A percentile compares a stretch with the other conserved stretches of the same genome.
Evolutionary conservation across 2,797 vertebrate genomes (phyloP).

Genomic region (Pangasius macronema): DNA sequence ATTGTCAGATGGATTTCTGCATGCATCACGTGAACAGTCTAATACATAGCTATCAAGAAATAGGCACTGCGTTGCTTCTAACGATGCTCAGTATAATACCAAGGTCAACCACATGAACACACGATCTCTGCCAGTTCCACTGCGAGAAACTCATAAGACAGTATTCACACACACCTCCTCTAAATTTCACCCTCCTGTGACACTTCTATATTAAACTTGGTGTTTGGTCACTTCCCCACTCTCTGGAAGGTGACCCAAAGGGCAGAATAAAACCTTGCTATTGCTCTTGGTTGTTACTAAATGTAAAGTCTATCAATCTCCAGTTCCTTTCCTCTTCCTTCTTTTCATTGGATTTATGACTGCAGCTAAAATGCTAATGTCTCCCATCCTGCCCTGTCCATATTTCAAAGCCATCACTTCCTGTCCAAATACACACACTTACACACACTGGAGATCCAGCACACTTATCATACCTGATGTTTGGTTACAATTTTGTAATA

Average conservation of each 20-base stretch:
- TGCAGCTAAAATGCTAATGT: constrained; percentile 79
- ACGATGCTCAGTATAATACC: constrained; percentile 40
- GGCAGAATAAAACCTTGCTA: constrained; percentile 66
- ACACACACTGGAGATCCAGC: constrained; percentile 1
- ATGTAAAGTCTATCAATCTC: constrained; percentile 75
- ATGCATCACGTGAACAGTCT: constrained; percentile 22
- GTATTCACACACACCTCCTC: constrained; percentile 33
- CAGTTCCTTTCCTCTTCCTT: constrained; percentile 72
- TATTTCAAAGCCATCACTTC: constrained; percentile 47
- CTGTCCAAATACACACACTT: constrained; percentile 15
- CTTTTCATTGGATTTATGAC: constrained; percentile 79
- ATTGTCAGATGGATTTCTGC: constrained; percentile 36
- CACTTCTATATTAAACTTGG: constrained; percentile 12
- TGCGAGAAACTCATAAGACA: constrained; percentile 59
- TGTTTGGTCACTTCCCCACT: constrained; percentile 40
- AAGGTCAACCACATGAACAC: constrained; percentile 44
- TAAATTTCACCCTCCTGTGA: constrained; percentile 50
- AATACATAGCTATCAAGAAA: constrained; percentile 48
- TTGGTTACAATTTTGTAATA: background rate
- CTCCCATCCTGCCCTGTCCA: constrained; percentile 57
- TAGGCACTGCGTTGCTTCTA: constrained; percentile 42
- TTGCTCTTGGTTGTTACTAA: constrained; percentile 72
- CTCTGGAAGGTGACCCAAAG: constrained; percentile 73
- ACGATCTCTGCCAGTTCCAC: constrained; percentile 56
- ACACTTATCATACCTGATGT: background rate